Evolutionary conservation across 2,888 invertebrate species (phyloP).

Genomic region (Oeneis ivallda): DNA sequence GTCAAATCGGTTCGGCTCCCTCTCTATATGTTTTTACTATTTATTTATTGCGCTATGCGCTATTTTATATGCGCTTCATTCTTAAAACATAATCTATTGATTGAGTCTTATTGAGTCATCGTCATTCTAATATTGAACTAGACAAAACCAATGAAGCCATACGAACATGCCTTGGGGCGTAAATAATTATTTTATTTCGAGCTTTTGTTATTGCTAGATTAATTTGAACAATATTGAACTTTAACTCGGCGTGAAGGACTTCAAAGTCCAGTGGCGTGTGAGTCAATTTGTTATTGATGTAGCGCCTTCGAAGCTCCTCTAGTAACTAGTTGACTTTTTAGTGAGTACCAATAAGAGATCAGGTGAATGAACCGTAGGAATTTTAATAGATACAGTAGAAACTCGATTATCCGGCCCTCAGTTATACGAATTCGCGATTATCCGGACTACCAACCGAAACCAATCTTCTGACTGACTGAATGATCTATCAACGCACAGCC

Average conservation of each 20-base stretch:
- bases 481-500: too few species aligned
- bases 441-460: too few species aligned
- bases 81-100: too few species aligned
- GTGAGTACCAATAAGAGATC: constrained; percentile 21
- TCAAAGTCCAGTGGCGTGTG: constrained; percentile 3
- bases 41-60: too few species aligned
- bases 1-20: too few species aligned
- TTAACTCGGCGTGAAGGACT: constrained; percentile 1
- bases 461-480: too few species aligned
- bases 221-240: constrained; percentile 1
- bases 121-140: constrained; percentile 1
- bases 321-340: constrained; percentile 22
- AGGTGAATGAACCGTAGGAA: constrained; percentile 32
- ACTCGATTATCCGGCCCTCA: too few species aligned
- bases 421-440: too few species aligned
- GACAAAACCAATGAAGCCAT: background rate
- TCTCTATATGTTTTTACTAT: too few species aligned
- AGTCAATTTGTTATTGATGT: constrained; percentile 8
- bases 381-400: constrained; percentile 32
- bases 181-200: background rate
- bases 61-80: too few species aligned
- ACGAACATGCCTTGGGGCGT: constrained; percentile 7
- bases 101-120: too few species aligned
- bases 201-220: background rate
- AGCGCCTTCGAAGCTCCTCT: constrained; percentile 9